Conservation (phyloP, 2,113 vertebrate species). For the Triplophysa rosa region DNA sequence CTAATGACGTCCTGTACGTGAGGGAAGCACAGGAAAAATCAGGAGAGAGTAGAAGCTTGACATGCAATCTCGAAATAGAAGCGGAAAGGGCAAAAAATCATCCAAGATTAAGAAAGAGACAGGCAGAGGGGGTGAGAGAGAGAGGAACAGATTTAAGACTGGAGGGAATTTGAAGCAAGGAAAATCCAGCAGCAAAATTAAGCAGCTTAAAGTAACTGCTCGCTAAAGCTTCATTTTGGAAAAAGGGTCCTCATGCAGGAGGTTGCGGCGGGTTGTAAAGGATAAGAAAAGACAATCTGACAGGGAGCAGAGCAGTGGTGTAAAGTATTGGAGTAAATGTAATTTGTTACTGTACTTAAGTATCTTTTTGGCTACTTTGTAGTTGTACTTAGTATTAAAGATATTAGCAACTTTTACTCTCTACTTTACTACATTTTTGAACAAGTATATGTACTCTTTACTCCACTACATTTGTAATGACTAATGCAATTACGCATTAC, state of each 20-base stretch:
- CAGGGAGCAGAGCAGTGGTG: conserved; percentile 45
- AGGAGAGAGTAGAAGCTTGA: conserved; percentile 43
- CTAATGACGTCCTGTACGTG: conserved; percentile 27
- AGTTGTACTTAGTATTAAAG: too few relatives aligned
- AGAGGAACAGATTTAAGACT: conserved; percentile 71
- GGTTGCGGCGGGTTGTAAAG: conserved; percentile 48
- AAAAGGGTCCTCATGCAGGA: conserved; percentile 69
- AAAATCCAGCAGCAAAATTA: conserved; percentile 77
- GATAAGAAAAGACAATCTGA: conserved; percentile 52
- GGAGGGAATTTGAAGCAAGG: conserved; percentile 65
- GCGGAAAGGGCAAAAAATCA: conserved; percentile 34
- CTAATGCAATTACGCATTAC: too few relatives aligned
- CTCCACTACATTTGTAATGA: too few relatives aligned
- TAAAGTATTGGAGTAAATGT: too few relatives aligned
- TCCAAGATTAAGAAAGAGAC: conserved; percentile 46
- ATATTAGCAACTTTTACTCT: too few relatives aligned
- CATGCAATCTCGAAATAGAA: conserved; percentile 37
- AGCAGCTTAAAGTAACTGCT: conserved; percentile 76
- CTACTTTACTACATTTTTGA: too few relatives aligned
- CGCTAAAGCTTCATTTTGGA: conserved; percentile 72
- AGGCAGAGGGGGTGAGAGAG: conserved; percentile 27
- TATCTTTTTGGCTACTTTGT: too few relatives aligned
- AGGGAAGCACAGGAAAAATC: conserved; percentile 42
- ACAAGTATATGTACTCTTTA: too few relatives aligned
- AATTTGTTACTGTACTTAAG: too few relatives aligned